Percentiles rank a stretch among this genome's conserved stretches.
Evolutionary conservation across 2,113 vertebrate species (phyloP).

Genomic region (Pollachius pollachius): DNA sequence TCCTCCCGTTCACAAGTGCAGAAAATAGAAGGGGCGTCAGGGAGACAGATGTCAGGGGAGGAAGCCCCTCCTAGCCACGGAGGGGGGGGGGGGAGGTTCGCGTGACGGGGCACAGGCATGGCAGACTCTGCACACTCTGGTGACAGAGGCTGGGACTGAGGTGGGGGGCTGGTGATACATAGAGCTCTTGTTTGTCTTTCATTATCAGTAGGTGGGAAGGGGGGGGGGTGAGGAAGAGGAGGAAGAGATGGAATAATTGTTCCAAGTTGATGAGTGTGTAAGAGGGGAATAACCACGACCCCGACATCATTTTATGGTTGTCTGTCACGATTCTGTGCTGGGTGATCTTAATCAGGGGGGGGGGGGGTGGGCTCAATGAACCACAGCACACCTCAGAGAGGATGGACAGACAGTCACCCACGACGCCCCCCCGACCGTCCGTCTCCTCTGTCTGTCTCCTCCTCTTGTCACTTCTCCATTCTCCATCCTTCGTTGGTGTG

Average conservation of each 20-base stretch:
- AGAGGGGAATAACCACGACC: slow-evolving; percentile 88
- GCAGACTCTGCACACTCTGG: slow-evolving; percentile 69
- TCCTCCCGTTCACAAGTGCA: slow-evolving; percentile 29
- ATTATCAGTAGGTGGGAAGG: slow-evolving; percentile 90
- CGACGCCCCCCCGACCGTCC: neutral
- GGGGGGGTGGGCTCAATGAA: slow-evolving; percentile 70
- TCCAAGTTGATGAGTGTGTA: slow-evolving; percentile 87
- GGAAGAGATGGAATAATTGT: slow-evolving; percentile 84
- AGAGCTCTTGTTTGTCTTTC: slow-evolving; percentile 86
- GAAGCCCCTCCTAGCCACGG: slow-evolving; percentile 21
- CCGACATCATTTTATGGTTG: slow-evolving; percentile 90
- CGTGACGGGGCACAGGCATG: slow-evolving; percentile 57
- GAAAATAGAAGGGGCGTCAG: slow-evolving; percentile 29
- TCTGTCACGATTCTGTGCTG: slow-evolving; percentile 86
- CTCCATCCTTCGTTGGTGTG: too few species aligned
- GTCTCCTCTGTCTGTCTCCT: too few species aligned
- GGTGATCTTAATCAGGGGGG: slow-evolving; percentile 85
- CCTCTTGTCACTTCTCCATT: too few species aligned
- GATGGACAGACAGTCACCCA: slow-evolving; percentile 10
- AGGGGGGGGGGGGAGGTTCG: slow-evolving; percentile 8
- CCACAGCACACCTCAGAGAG: slow-evolving; percentile 67
- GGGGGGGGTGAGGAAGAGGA: slow-evolving; percentile 51
- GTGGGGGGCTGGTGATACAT: slow-evolving; percentile 83
- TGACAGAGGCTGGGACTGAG: slow-evolving; percentile 91
- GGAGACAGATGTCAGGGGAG: slow-evolving; percentile 40